These are phyloP conservation scores for Babyrousa celebensis DNA, from an alignment of 2,797 vertebrate genomes.

Conservation along the genomic window DNA sequence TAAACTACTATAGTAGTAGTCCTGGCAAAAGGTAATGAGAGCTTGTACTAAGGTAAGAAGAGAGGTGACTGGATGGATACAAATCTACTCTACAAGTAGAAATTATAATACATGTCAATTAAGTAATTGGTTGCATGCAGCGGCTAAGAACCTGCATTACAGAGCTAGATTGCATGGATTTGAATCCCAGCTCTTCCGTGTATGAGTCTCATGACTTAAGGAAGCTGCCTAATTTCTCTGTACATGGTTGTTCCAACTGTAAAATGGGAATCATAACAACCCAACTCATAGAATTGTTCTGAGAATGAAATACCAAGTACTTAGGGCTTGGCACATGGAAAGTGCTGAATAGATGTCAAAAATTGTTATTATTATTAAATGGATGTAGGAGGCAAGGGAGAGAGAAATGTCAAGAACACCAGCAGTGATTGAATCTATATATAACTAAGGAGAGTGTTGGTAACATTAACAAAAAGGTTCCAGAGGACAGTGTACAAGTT, in stretches of 20 bases:
- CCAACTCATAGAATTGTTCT: neutral
- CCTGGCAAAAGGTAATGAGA: neutral
- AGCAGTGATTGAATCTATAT: neutral
- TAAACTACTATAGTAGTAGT: neutral
- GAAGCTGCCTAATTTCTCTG: constrained; percentile 39
- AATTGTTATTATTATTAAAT: constrained; percentile 34
- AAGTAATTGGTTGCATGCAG: neutral
- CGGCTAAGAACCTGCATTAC: constrained; percentile 10
- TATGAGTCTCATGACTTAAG: neutral
- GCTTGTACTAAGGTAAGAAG: neutral
- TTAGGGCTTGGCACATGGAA: neutral
- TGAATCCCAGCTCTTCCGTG: constrained; percentile 24
- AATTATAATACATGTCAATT: constrained; percentile 5
- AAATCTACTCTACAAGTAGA: neutral
- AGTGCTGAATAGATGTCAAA: constrained; percentile 48
- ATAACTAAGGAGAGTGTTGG: neutral
- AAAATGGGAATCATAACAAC: constrained; percentile 13
- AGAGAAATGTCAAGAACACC: neutral
- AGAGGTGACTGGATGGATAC: neutral
- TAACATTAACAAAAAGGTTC: constrained; percentile 34
- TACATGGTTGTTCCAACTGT: neutral
- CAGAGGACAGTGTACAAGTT: neutral
- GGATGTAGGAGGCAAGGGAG: neutral
- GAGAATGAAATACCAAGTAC: neutral
- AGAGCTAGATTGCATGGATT: neutral